Evolutionary conservation across 2,888 invertebrate species (phyloP).

Genomic region (Subacronicta megacephala): DNA sequence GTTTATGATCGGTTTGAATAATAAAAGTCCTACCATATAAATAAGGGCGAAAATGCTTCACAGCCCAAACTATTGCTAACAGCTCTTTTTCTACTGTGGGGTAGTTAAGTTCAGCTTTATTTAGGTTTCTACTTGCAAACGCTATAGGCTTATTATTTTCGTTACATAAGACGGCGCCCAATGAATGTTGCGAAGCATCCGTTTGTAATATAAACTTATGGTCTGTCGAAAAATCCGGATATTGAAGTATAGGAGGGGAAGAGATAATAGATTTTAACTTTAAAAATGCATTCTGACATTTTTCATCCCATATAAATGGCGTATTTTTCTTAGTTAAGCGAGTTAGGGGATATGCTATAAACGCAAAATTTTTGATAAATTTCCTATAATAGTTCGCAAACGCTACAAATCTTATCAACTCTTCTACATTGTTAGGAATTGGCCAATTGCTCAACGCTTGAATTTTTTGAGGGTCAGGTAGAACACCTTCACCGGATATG

Average conservation of each 20-base stretch:
- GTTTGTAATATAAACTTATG: slow-evolving; percentile 10
- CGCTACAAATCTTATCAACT: slow-evolving; percentile 10
- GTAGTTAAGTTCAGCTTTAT: slow-evolving; percentile 3
- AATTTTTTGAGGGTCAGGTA: slow-evolving; percentile 22
- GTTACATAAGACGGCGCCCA: slow-evolving; percentile 9
- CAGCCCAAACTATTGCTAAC: neutral
- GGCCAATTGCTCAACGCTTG: too few relatives aligned
- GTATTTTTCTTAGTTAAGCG: slow-evolving; percentile 1
- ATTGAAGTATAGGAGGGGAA: slow-evolving; percentile 30
- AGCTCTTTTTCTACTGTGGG: slow-evolving; percentile 6
- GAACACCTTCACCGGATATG: slow-evolving; percentile 20
- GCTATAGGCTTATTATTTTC: slow-evolving; percentile 4
- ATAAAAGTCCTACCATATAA: slow-evolving; percentile 1
- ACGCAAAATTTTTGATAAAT: slow-evolving; percentile 29
- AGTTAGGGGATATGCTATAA: too few relatives aligned
- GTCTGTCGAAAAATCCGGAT: slow-evolving; percentile 4
- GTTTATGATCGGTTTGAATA: slow-evolving; percentile 8
- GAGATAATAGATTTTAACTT: slow-evolving; percentile 11
- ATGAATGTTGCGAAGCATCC: slow-evolving; percentile 7
- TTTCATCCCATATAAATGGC: slow-evolving; percentile 4
- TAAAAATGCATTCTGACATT: slow-evolving; percentile 30
- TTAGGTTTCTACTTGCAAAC: slow-evolving; percentile 4
- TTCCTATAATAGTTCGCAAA: slow-evolving; percentile 16
- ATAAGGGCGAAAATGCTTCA: slow-evolving; percentile 8
- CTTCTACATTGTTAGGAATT: neutral